Percentiles rank a stretch among this genome's conserved stretches.
Evolutionary conservation across 2,797 vertebrate species (phyloP).

Genomic region (Chanos chanos): DNA sequence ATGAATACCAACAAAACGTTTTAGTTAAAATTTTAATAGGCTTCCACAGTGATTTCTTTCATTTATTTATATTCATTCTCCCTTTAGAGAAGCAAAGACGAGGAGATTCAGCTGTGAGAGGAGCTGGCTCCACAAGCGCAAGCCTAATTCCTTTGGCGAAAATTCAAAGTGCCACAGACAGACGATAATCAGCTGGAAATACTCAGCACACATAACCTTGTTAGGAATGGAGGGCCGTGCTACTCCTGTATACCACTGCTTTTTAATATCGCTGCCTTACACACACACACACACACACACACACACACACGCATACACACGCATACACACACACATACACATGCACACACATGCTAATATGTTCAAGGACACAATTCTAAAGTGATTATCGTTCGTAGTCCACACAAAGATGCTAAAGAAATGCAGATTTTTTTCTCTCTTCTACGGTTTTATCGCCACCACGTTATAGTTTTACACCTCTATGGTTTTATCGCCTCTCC

Average conservation of each 20-base stretch:
- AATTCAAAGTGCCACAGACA: conserved; percentile 78
- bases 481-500: too few relatives aligned
- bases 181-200: conserved; percentile 78
- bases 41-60: conserved; percentile 74
- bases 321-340: conserved; percentile 64
- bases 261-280: neutral
- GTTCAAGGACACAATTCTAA: conserved; percentile 59
- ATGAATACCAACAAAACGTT: conserved; percentile 76
- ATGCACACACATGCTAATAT: conserved; percentile 67
- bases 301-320: conserved; percentile 62
- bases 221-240: conserved; percentile 69
- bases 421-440: conserved; percentile 56
- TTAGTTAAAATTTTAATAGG: conserved; percentile 76
- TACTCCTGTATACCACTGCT: neutral
- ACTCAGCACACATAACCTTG: conserved; percentile 65
- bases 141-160: conserved; percentile 79
- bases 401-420: conserved; percentile 59
- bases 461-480: too few relatives aligned
- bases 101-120: conserved; percentile 67
- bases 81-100: conserved; percentile 52
- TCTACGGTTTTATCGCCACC: too few relatives aligned
- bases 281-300: neutral
- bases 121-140: conserved; percentile 71
- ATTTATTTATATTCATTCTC: conserved; percentile 72
- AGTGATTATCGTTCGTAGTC: conserved; percentile 66